Evolutionary conservation across 2,888 invertebrate genomes (phyloP), one percentile per base, ranked within the genome.

Genomic region (Pinctada fucata): DNA sequence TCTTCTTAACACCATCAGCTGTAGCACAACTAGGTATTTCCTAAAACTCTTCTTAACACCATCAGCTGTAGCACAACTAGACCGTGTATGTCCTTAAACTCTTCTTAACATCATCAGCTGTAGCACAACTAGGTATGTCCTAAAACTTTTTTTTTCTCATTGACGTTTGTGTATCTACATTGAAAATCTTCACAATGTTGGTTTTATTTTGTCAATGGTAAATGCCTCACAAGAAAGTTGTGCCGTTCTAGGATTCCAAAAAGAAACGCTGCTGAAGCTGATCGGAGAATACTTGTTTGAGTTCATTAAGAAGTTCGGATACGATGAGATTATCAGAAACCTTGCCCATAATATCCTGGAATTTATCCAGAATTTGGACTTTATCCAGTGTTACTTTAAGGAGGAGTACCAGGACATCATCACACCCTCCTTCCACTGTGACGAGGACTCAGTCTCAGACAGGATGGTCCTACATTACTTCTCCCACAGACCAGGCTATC

Each of bases 391-490:
- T 8, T 83, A 85, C 64, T 79, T 84, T 49, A 84, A 83, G 78
- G 79, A 84, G 45, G 86, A 88, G 6, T 89, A 84, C 76, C 88
- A 87, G 13, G 84, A 89, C 67, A 82, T 85, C 65, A 83, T 87
- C 74, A 86, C 87, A 77, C 89, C 89, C 6, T 87, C 87, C 45
- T 89, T 89, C 84, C 82, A 86, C 31, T 88, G 87, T 79, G 89
- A 89, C 70, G 83, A 83, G 6, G 87, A 88, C 68, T 86, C 87
- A 0, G 80, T 81, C 2, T 78, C 86, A 2, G 89, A 89, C 76
- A 82, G 84, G 72, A 88, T 89, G 84, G 79, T 84, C 4, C 83
- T 90, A 3, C 90, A 90, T 81, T 89, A 88, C 77, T 89, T 87
- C 78, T 88, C 89, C 6, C 71, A 78, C 70, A 75, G 88, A 48